phyloP scores from a whole-genome alignment of 2,113 vertebrate species.

The Perca schrenkii region DNA sequence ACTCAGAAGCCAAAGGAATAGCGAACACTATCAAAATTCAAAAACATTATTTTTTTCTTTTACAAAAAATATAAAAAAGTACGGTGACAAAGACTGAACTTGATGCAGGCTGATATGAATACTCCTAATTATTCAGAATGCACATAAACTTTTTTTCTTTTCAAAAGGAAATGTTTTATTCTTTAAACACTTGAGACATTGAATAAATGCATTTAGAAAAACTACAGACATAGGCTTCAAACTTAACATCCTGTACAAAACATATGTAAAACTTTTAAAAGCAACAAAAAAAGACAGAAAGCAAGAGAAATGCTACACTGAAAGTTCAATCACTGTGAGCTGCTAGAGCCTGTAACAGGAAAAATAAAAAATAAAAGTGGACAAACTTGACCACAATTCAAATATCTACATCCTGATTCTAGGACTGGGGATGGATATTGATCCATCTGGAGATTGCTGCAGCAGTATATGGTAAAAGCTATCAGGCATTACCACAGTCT shows the following conservation, averaged over 20 bases:
- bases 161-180: conserved; percentile 58
- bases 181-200: conserved; percentile 69
- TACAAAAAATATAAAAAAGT: conserved; percentile 82
- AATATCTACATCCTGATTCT: conserved; percentile 78
- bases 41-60: conserved; percentile 65
- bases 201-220: conserved; percentile 77
- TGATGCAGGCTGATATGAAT: conserved; percentile 62
- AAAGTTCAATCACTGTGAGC: conserved; percentile 63
- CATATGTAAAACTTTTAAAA: conserved; percentile 58
- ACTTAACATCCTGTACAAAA: conserved; percentile 81
- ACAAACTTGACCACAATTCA: conserved; percentile 64
- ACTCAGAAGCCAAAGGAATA: conserved; percentile 70
- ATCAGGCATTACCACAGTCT: conserved; percentile 38
- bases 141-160: conserved; percentile 60
- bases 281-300: conserved; percentile 30
- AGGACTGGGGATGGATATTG: conserved; percentile 50
- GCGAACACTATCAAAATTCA: conserved; percentile 76
- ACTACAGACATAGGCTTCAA: conserved; percentile 71
- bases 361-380: conserved; percentile 24
- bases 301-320: conserved; percentile 35
- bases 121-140: conserved; percentile 59
- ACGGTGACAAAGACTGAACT: conserved; percentile 66
- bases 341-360: conserved; percentile 47
- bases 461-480: conserved; percentile 56
- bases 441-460: conserved; percentile 44